Evolutionary conservation across 2,888 invertebrate species (phyloP), one percentile per base, ranked within the genome.

Genomic region (Drosophila macrospina): DNA sequence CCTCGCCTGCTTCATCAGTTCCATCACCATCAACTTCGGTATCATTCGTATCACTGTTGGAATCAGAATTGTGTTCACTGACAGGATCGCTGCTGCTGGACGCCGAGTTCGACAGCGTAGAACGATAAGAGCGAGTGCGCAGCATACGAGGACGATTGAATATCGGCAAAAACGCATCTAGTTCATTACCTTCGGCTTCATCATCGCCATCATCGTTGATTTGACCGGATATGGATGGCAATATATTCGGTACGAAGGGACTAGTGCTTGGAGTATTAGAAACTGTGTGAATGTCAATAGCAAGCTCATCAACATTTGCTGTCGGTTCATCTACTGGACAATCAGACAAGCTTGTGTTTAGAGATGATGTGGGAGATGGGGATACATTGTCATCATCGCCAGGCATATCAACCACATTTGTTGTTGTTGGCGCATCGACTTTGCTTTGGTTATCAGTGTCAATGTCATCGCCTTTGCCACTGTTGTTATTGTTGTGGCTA

Each of bases 401-500:
- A 45, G 39, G 20, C 20, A 3, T 2, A 20, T 20, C 20, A 2
- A 3, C 20, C 20, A 3, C 36, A 30, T 8, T 32, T 37, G 50
- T 30, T 65, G 11, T 24, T 52, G 5, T 34, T 26, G 15, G 34
- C 30, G 42, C 1, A 11, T 63, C 51, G 13, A 57, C 48, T 2
- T 16, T 26, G 39, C 5, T n/a, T 13, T 30, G 50, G 51, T 26
- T 13, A 16, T 54, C 54, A 41, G 28, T 41, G 34, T 32, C 45
- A 24, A 30, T 16, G 30, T 36, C 20, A 28, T 13, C 47, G n/a
- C 16, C 20, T 52, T 55, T 28, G 30, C 20, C 54, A 26, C 24
- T 16, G 41, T 24, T 50, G 20, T 61, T 62, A 6, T 47, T 66
- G 39, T 52, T 67, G 50, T 50, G 24, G 36, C 57, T 65, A 41